Base-by-base conservation (phyloP, 2,113 vertebrate genomes). In the Apodemus speciosus region DNA sequence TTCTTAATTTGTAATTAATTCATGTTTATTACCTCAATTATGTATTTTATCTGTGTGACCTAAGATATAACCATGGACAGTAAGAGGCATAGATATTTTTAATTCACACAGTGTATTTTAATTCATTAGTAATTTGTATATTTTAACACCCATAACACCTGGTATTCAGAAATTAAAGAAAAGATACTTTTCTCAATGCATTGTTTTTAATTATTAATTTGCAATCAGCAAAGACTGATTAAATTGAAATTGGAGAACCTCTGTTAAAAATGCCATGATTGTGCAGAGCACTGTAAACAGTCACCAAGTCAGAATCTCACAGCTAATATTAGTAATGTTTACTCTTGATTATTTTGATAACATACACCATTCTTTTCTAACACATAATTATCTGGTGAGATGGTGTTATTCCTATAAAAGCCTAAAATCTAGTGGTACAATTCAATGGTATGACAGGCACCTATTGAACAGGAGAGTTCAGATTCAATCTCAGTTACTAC, bases 1-100 rank as follows among this genome's bases (percentile, higher is more conserved):
- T 25, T 43, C 40, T 97, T 53, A 90, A 21, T 85, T 14, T 88
- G 18, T 79, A n/a, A 71, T 93, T 40, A 85, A 15, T 23, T 83
- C 9, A 27, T 60, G 81, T 25, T n/a, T 66, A 85, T 0, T 85
- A 66, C 1, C 21, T 0, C 15, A 30, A 8, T 3, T 89, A 11
- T 71, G 16, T 73, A 23, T 80, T 77, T 46, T 46, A 85, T 56
- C 7, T 79, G 18, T 72, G 62, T 38, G 2, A 3, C 2, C 1
- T 90, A 66, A 85, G 38, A 91, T 49, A 21, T 27, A 95, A 90
- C 25, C 49, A n/a, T 66, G 15, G 5, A 46, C 9, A 25, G 35
- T n/a, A 68, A 69, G 3, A 85, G 35, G 32, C 30, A 93, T 32
- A 83, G 3, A 35, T 64, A 43, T 14, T 35, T 76, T 27, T 81